Evolutionary conservation across 2,797 vertebrate genomes (phyloP).

Genomic region (Cynodonichthys magdalenae): DNA sequence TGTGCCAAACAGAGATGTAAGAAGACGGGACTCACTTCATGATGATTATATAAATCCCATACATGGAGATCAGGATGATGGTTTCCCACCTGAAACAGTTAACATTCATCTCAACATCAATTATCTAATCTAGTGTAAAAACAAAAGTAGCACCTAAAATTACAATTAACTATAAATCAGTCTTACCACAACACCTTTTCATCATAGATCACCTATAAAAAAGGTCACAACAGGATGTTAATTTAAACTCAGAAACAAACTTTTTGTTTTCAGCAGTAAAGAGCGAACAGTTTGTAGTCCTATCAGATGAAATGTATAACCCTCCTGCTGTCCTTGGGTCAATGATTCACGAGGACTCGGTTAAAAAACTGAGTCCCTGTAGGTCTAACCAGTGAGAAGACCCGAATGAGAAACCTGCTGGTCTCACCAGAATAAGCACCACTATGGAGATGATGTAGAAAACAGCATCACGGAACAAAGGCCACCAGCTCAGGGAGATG

Average conservation of each 20-base stretch:
- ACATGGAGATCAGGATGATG: constrained; percentile 82
- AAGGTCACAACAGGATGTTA: constrained; percentile 16
- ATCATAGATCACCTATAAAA: constrained; percentile 84
- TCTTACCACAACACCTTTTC: constrained; percentile 84
- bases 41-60: constrained; percentile 83
- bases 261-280: no score
- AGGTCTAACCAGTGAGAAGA: background rate
- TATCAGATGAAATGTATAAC: background rate
- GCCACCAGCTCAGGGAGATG: constrained; percentile 84
- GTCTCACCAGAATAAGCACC: constrained; percentile 83
- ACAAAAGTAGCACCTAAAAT: background rate
- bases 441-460: constrained; percentile 85
- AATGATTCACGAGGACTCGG: no score
- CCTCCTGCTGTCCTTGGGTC: no score
- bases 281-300: background rate
- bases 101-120: background rate
- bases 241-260: constrained; percentile 4
- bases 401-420: no score
- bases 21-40: constrained; percentile 79
- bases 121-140: background rate
- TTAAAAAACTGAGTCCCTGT: no score
- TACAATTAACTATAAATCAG: background rate
- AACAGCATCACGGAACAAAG: constrained; percentile 81
- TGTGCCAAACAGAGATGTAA: constrained; percentile 3
- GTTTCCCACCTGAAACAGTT: constrained; percentile 82